These are phyloP conservation scores for Euzophera pinguis DNA, from an alignment of 2,888 invertebrate genomes.

Conservation along the genomic window DNA sequence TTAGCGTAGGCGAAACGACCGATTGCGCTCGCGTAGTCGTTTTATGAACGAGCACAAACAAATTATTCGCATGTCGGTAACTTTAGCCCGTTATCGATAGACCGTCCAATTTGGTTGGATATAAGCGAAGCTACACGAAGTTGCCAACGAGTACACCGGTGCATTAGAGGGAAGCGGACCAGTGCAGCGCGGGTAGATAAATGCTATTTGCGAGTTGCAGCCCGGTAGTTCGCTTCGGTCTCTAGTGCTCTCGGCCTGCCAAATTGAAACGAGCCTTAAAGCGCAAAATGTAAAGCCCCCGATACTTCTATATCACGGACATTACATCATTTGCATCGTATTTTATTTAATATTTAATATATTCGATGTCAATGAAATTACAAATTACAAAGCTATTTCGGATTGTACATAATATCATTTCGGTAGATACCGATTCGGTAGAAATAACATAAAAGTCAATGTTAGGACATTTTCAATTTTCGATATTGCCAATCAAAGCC, in stretches of 20 bases:
- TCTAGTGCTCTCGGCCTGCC: conserved; percentile 55
- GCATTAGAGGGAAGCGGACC: conserved; percentile 48
- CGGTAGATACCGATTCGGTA: conserved; percentile 6
- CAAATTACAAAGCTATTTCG: conserved; percentile 34
- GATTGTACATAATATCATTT: conserved; percentile 35
- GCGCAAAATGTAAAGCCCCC: conserved; percentile 53
- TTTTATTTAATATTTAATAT: too few relatives aligned
- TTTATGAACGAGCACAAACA: conserved; percentile 21
- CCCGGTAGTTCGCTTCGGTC: conserved; percentile 43
- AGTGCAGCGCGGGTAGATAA: conserved; percentile 48
- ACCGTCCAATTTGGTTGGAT: conserved; percentile 31
- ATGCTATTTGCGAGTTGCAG: conserved; percentile 67
- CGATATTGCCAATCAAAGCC: conserved; percentile 61
- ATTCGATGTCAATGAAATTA: too few relatives aligned
- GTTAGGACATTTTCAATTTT: conserved; percentile 57
- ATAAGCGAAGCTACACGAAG: conserved; percentile 32
- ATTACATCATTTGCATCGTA: conserved; percentile 30
- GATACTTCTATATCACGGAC: conserved; percentile 40
- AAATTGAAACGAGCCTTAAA: conserved; percentile 65
- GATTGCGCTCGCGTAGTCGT: conserved; percentile 31
- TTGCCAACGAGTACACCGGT: conserved; percentile 49
- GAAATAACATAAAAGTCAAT: conserved; percentile 44
- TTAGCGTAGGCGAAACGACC: conserved; percentile 48
- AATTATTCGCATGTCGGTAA: conserved; percentile 18
- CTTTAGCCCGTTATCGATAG: conserved; percentile 21